Base-by-base conservation (phyloP, 2,797 vertebrate genomes). In the Phoeniculus purpureus region DNA sequence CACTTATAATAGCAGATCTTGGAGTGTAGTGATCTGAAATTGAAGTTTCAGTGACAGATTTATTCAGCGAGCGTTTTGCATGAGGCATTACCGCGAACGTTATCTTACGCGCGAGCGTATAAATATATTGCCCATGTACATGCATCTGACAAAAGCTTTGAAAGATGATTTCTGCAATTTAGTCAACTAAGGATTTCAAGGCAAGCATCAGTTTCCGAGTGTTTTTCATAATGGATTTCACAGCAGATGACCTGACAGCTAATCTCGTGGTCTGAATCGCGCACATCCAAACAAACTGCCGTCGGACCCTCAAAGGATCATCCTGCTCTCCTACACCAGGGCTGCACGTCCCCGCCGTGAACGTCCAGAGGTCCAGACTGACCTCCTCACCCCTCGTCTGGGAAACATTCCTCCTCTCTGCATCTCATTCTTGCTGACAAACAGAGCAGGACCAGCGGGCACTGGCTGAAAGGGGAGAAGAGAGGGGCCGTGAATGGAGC, bases 281-380 rank as follows among this genome's bases (percentile, higher is more conserved):
- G 54, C 73, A 70, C 55, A 80, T 29, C 74, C 96, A 97, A 92
- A 97, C 97, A 97, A 96, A 85, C 95, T n/a, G 85, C 96, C 20
- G 1, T 62, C 86, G 84, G 54, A 79, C 85, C 71, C 89, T 14
- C 96, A 90, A 95, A 96, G 94, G 92, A 79, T 92, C 81, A 12
- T 86, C 48, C 94, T 64, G 87, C 74, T 95, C 96, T 97, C 97
- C 95, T 97, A 97, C 97, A 96, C 97, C 96, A 96, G n/a, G 96
- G 96, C 82, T 93, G 96, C 95, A 90, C 96, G 81, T 96, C 96
- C 95, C 82, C 92, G 51, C 97, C 87, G 34, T 97, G 92, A 82
- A 97, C 97, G 98, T 98, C 98, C 98, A 98, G 98, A 98, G 97
- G 98, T 98, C 98, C 97, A 98, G 96, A 95, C 97, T 98, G 98